Conservation (phyloP, 1,140 invertebrate genomes). For the Drosophila nigrodunni region DNA sequence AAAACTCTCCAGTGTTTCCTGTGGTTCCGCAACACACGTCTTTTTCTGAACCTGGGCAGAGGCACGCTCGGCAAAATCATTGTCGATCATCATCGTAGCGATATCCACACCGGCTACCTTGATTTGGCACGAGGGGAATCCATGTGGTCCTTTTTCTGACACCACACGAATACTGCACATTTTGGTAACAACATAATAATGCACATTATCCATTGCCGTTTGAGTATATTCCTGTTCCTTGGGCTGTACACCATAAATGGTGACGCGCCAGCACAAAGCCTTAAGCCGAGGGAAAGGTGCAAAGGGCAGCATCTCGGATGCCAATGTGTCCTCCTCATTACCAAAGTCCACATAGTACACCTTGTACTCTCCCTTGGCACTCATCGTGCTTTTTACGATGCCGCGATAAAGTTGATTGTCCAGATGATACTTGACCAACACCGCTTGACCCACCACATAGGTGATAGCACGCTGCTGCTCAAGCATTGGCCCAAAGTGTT, state of each 20-base stretch:
- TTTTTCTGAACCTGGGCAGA: background rate
- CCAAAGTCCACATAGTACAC: slow-evolving; percentile 89
- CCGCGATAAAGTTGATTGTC: slow-evolving; percentile 88
- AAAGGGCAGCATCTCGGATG: slow-evolving; percentile 86
- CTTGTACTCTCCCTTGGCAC: slow-evolving; percentile 74
- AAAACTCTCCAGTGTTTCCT: slow-evolving; percentile 22
- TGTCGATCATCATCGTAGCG: slow-evolving; percentile 48
- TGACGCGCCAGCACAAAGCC: slow-evolving; percentile 85
- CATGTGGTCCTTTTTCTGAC: background rate
- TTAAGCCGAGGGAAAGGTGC: slow-evolving; percentile 87
- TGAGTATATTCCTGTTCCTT: slow-evolving; percentile 36
- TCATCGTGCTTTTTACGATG: slow-evolving; percentile 79
- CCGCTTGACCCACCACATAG: slow-evolving; percentile 85
- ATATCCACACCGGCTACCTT: slow-evolving; percentile 51
- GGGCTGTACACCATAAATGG: slow-evolving; percentile 85
- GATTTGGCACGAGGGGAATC: slow-evolving; percentile 47
- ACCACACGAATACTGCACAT: slow-evolving; percentile 61
- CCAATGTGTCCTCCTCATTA: slow-evolving; percentile 86
- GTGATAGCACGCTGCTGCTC: slow-evolving; percentile 84
- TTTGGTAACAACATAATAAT: slow-evolving; percentile 58
- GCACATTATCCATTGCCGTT: slow-evolving; percentile 55
- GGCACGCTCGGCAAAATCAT: slow-evolving; percentile 21
- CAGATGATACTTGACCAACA: slow-evolving; percentile 87
- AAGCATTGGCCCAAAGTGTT: slow-evolving; percentile 27
- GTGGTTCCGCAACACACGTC: accelerated